phyloP scores from a whole-genome alignment of 2,888 invertebrate genomes.

The Eupithecia tripunctaria region DNA sequence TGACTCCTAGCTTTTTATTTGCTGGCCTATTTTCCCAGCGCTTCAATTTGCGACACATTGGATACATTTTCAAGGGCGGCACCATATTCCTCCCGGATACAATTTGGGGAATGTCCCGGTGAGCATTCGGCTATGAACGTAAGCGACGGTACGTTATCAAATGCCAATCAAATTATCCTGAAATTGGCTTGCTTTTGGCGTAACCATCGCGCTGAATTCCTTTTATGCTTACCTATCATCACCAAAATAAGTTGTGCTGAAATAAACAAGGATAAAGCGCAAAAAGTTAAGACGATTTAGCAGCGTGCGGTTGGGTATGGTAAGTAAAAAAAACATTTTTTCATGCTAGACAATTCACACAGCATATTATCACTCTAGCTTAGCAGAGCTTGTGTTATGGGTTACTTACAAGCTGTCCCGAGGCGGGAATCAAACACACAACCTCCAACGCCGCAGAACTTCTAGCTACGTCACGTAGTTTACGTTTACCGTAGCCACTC shows the following conservation, averaged over 20 bases:
- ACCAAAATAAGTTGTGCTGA: neutral
- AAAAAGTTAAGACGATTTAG: neutral
- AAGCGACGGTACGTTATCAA: constrained; percentile 40
- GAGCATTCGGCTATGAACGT: constrained; percentile 39
- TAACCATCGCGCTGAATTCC: neutral
- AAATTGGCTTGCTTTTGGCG: constrained; percentile 4
- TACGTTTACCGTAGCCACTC: too few species aligned
- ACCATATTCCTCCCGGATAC: constrained; percentile 44
- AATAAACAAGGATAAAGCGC: neutral
- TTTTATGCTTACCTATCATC: neutral
- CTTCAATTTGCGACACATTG: constrained; percentile 26
- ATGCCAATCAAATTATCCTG: constrained; percentile 49
- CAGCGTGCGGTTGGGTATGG: neutral
- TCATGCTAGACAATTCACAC: too few species aligned
- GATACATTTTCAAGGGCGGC: constrained; percentile 30
- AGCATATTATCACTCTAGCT: too few species aligned
- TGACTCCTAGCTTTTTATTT: constrained; percentile 2
- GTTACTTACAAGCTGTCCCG: too few species aligned
- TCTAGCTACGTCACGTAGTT: too few species aligned
- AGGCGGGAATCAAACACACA: too few species aligned
- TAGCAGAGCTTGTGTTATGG: too few species aligned
- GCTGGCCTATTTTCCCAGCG: constrained; percentile 3
- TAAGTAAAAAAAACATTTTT: too few species aligned
- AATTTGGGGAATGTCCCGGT: constrained; percentile 43
- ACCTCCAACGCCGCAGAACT: too few species aligned